Evolutionary conservation across 2,113 vertebrate species (phyloP), one percentile per base, ranked within the genome.

Genomic region (Cyphomyrus plagiostoma): DNA sequence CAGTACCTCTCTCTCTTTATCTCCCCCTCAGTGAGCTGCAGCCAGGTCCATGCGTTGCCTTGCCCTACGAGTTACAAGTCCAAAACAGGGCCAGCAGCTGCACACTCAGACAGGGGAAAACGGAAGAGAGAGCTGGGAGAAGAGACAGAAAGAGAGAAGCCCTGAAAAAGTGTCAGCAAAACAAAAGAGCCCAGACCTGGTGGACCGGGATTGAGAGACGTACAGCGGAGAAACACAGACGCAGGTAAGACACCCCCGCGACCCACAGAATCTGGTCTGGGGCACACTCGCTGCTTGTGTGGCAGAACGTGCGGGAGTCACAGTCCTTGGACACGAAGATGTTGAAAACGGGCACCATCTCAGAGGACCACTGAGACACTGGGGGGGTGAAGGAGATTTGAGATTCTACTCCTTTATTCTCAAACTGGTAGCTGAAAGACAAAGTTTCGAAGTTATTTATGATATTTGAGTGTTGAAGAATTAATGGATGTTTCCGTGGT

Each of bases 51-150:
- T 50, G 42, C 74, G 80, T 39, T 82, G 52, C 17, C 46, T 84
- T 15, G 35, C 46, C 35, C 84, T 90, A 58, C 87, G 88, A 89
- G 89, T 88, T 90, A 66, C 88, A 88, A 89, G 89, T 88, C 89
- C 70, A 56, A 10, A 0, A 0, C 87, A 56, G 70, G 49, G 46
- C 49, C 11, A 21, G 21, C 62, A 74, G 87, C 10, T 42, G 30
- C 74, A 89, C 66, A 88, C 66, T 1, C 58, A 39, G 88, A 74
- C 23, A 1, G 45, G 46, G 30, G 66, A 3, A 13, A 49, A 19
- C 39, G 45, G 21, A 49, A 45, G 39, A 52, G 45, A 45, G 39
- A 52, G 45, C 26, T 8, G 45, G 7, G 35, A 53, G 11, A 30
- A 52, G 45, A 45, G 8, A 48, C 85, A 86, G 49, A 86, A 86